phyloP scores from a whole-genome alignment of 2,113 vertebrate species.

The Ivindomyrus marchei region DNA sequence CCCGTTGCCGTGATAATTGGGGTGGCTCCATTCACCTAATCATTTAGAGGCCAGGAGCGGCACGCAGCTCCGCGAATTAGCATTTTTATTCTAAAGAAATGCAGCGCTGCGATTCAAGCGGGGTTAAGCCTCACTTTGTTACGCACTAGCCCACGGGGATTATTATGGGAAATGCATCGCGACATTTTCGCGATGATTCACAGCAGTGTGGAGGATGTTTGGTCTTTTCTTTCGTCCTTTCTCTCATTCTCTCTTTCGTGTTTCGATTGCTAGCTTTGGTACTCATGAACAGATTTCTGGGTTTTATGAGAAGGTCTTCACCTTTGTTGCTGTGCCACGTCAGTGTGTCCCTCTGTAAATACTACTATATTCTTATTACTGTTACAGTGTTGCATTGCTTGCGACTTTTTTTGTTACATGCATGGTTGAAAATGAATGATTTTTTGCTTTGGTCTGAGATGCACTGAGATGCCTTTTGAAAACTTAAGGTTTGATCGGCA shows the following conservation, averaged over 20 bases:
- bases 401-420: background rate
- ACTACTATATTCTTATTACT: background rate
- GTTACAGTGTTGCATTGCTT: background rate
- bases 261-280: background rate
- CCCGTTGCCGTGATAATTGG: background rate
- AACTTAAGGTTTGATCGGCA: background rate
- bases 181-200: background rate
- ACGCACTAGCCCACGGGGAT: background rate
- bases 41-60: background rate
- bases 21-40: background rate
- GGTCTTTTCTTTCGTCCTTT: too few species aligned
- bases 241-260: too few species aligned
- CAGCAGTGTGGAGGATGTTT: background rate
- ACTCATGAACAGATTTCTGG: background rate
- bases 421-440: background rate
- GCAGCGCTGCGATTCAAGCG: background rate
- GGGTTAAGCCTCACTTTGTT: slow-evolving; percentile 10
- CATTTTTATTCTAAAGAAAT: slow-evolving; percentile 12
- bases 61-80: background rate
- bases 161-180: background rate
- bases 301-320: background rate
- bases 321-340: background rate
- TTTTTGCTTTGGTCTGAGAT: background rate
- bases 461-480: background rate
- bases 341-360: background rate